Evolutionary conservation across 2,888 invertebrate genomes (phyloP).

Genomic region (Ophioninae sp.): DNA sequence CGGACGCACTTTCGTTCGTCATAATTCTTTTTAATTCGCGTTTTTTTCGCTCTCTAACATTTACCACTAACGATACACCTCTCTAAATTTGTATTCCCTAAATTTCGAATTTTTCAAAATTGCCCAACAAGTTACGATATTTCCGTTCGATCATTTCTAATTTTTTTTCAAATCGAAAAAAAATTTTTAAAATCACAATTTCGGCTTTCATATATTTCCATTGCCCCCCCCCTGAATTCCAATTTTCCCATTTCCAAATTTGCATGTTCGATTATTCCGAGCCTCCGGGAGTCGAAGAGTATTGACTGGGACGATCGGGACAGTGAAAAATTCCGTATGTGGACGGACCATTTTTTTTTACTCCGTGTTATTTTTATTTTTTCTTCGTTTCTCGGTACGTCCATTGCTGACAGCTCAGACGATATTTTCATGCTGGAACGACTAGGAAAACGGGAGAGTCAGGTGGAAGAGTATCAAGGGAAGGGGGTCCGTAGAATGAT

Average conservation of each 20-base stretch:
- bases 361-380: not conserved
- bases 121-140: too few relatives aligned
- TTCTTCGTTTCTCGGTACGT: not conserved
- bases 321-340: not conserved
- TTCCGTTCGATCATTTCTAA: not conserved
- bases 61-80: too few relatives aligned
- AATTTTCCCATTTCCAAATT: not conserved
- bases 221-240: not conserved
- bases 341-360: not conserved
- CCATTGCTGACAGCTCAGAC: not conserved
- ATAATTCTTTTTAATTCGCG: too few relatives aligned
- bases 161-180: not conserved
- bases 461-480: not conserved
- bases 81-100: too few relatives aligned
- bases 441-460: not conserved
- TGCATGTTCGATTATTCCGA: not conserved
- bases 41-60: too few relatives aligned
- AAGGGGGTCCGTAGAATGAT: not conserved
- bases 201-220: not conserved
- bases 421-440: not conserved
- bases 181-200: not conserved
- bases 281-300: not conserved
- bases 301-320: not conserved
- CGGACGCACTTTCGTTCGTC: too few relatives aligned
- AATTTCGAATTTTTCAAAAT: too few relatives aligned